Evolutionary conservation across 2,888 invertebrate species (phyloP).

Genomic region (Liodrosophila aerea): DNA sequence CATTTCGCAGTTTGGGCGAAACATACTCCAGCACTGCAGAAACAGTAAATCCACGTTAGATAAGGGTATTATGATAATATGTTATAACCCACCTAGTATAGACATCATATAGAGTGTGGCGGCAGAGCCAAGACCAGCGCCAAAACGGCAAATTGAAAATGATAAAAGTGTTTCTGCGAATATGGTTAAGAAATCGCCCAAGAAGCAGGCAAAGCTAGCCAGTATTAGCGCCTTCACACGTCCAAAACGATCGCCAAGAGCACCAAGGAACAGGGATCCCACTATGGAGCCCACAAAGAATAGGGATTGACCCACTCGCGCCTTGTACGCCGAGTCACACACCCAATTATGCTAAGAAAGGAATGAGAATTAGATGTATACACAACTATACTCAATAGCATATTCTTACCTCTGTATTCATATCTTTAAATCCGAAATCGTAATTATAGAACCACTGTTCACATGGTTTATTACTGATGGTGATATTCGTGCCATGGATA

Average conservation of each 20-base stretch:
- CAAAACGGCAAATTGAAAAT: too few species aligned
- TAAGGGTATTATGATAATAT: neutral
- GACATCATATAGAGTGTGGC: constrained; percentile 84
- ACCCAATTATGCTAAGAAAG: constrained; percentile 83
- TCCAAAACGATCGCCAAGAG: constrained; percentile 83
- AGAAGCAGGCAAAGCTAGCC: constrained; percentile 83
- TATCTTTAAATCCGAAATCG: constrained; percentile 81
- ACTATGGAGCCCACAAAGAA: too few species aligned
- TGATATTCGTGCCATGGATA: constrained; percentile 31
- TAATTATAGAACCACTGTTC: constrained; percentile 84
- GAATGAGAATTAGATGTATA: too few species aligned
- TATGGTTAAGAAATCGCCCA: constrained; percentile 83
- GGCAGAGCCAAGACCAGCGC: constrained; percentile 82
- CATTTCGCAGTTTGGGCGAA: constrained; percentile 83
- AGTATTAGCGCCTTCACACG: constrained; percentile 83
- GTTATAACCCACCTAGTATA: constrained; percentile 82
- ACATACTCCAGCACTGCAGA: constrained; percentile 83
- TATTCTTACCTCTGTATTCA: too few species aligned
- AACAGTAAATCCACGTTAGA: constrained; percentile 1
- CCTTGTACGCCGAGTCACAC: constrained; percentile 83
- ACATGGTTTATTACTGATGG: constrained; percentile 64
- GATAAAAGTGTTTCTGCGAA: constrained; percentile 81
- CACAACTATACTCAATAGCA: too few species aligned
- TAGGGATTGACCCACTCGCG: too few species aligned
- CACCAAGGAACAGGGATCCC: too few species aligned